These are phyloP conservation scores for Apamea crenata DNA, from an alignment of 2,888 invertebrate genomes.

Conservation along the genomic window DNA sequence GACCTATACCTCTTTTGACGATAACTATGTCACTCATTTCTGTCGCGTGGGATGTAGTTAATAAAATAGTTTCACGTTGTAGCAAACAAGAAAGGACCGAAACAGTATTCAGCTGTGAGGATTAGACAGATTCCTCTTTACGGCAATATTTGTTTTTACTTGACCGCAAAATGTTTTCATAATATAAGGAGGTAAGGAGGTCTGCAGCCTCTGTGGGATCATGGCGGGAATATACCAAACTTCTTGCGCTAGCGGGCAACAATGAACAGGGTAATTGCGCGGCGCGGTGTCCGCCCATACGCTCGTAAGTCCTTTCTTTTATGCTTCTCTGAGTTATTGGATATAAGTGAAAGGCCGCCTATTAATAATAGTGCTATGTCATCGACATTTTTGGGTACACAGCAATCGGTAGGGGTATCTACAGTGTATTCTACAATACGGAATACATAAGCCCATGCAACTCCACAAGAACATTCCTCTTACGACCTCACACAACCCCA, in stretches of 20 bases:
- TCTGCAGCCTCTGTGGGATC: conserved; percentile 43
- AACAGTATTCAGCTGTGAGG: conserved; percentile 48
- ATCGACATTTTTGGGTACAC: neutral
- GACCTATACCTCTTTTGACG: conserved; percentile 8
- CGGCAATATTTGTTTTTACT: conserved; percentile 43
- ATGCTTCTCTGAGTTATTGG: conserved; percentile 26
- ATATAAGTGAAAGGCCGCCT: conserved; percentile 7
- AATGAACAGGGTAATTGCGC: conserved; percentile 23
- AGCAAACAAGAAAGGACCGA: conserved; percentile 12
- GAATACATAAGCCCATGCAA: too few species aligned
- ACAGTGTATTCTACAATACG: too few species aligned
- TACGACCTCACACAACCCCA: too few species aligned
- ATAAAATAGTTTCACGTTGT: conserved; percentile 19
- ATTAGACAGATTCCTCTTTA: conserved; percentile 55
- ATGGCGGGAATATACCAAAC: conserved; percentile 51
- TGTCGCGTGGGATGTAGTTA: conserved; percentile 29
- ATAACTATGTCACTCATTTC: conserved; percentile 23
- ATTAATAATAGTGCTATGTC: conserved; percentile 14
- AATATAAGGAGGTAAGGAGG: conserved; percentile 30
- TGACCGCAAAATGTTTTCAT: conserved; percentile 45
- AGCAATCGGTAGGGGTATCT: neutral
- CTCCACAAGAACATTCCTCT: too few species aligned
- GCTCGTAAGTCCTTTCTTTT: conserved; percentile 26
- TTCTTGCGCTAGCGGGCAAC: conserved; percentile 54
- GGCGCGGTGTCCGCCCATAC: conserved; percentile 20